phyloP scores from a whole-genome alignment of 2,888 invertebrate species.

The Andrena camellia region DNA sequence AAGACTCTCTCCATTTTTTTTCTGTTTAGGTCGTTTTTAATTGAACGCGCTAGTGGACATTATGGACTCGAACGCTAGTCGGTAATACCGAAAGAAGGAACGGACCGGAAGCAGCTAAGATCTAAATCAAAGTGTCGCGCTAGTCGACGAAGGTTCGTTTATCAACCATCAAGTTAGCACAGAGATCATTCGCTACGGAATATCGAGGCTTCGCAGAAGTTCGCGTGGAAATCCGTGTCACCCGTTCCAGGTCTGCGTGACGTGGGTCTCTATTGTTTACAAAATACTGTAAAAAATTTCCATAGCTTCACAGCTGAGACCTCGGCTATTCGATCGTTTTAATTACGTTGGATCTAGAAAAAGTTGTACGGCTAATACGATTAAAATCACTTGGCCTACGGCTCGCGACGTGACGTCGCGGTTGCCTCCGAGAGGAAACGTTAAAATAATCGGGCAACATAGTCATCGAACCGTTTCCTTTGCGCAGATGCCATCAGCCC shows the following conservation, averaged over 20 bases:
- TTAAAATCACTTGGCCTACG: constrained; percentile 18
- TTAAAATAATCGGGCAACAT: constrained; percentile 33
- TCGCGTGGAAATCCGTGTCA: constrained; percentile 12
- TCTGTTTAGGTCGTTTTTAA: constrained; percentile 14
- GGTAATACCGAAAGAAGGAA: constrained; percentile 56
- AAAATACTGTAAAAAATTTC: constrained; percentile 71
- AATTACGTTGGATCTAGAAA: constrained; percentile 20
- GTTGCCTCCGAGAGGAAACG: constrained; percentile 10
- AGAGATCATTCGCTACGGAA: constrained; percentile 30
- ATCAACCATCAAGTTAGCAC: constrained; percentile 20
- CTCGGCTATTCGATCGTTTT: constrained; percentile 25
- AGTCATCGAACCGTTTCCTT: too few species aligned
- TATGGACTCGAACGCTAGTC: constrained; percentile 49
- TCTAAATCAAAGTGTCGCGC: constrained; percentile 47
- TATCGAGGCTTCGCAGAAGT: constrained; percentile 7
- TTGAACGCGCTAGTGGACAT: constrained; percentile 55
- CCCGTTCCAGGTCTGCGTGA: constrained; percentile 33
- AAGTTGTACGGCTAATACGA: constrained; percentile 16
- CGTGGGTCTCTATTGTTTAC: constrained; percentile 58
- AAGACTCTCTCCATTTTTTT: constrained; percentile 22
- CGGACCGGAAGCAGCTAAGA: constrained; percentile 52
- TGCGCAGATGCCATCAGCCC: background rate
- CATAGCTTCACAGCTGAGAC: constrained; percentile 17
- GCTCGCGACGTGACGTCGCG: constrained; percentile 7
- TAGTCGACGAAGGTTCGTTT: constrained; percentile 35